These are phyloP conservation scores for Ellobium chinense DNA, from an alignment of 2,888 invertebrate genomes.

Conservation along the genomic window DNA sequence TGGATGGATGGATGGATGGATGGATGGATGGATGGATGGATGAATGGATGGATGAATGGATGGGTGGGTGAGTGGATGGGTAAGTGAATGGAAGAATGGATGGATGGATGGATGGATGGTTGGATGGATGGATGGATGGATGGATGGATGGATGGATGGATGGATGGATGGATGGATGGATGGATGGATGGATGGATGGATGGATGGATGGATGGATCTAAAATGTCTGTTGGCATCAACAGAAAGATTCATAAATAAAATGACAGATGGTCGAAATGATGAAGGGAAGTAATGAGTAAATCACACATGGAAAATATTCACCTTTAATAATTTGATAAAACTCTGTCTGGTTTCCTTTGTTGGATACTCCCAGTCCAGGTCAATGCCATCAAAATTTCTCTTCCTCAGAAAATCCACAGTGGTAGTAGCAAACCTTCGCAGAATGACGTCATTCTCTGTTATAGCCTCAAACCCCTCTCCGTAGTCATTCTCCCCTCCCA, in stretches of 20 bases:
- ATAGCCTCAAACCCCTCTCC: conserved; percentile 30
- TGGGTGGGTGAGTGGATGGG: too few relatives aligned
- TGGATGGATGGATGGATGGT: too few relatives aligned
- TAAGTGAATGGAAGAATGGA: too few relatives aligned
- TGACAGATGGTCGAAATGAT: background rate
- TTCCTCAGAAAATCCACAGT: conserved; percentile 45
- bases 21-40: too few relatives aligned
- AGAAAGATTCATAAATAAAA: background rate
- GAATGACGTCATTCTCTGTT: conserved; percentile 8
- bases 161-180: too few relatives aligned
- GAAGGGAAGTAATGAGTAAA: background rate
- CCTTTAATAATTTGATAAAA: conserved; percentile 34
- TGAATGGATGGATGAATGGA: too few relatives aligned
- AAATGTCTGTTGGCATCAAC: too few relatives aligned
- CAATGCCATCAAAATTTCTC: conserved; percentile 47
- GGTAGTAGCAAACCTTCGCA: conserved; percentile 51
- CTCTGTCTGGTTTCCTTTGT: conserved; percentile 25
- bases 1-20: too few relatives aligned
- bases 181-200: too few relatives aligned
- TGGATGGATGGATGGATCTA: too few relatives aligned
- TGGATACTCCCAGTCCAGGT: conserved; percentile 52
- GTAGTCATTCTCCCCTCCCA: conserved; percentile 43
- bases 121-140: too few relatives aligned
- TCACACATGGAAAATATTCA: conserved; percentile 2
- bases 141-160: too few relatives aligned